Conservation (phyloP, 2,797 vertebrate species). For the Myotis planiceps region DNA sequence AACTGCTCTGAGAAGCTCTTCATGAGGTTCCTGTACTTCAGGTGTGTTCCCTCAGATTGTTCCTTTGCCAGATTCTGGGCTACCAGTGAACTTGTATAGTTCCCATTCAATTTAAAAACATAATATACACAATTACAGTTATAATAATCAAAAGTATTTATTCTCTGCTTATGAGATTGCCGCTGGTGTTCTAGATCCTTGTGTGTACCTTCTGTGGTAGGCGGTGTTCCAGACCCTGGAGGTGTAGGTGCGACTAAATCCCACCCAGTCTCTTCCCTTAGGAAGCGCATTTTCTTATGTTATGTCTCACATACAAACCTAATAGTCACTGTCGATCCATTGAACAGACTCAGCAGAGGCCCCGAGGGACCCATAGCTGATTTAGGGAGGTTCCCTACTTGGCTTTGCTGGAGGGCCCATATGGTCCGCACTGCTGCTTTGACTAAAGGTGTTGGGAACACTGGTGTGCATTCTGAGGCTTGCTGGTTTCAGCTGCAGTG, state of each 20-base stretch:
- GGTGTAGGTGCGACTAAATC: neutral
- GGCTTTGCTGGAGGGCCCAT: neutral
- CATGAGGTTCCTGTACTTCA: neutral
- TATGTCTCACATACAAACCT: neutral
- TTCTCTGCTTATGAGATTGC: neutral
- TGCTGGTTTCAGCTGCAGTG: neutral
- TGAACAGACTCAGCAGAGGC: neutral
- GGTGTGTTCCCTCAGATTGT: neutral
- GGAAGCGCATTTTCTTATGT: neutral
- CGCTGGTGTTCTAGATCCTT: neutral
- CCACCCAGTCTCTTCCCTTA: neutral
- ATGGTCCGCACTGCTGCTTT: neutral
- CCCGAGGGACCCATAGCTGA: neutral
- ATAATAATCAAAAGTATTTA: accelerated
- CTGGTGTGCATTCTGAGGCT: accelerated
- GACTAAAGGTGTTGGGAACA: neutral
- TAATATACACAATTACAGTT: neutral
- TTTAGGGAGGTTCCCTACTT: neutral
- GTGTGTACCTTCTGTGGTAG: neutral
- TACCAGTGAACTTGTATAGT: neutral
- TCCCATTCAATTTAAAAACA: neutral
- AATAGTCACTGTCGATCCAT: neutral
- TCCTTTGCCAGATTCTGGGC: neutral
- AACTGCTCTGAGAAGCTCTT: neutral
- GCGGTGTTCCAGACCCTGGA: neutral